phyloP scores from a whole-genome alignment of 2,888 invertebrate species.

The Podotricha telesiphe region DNA sequence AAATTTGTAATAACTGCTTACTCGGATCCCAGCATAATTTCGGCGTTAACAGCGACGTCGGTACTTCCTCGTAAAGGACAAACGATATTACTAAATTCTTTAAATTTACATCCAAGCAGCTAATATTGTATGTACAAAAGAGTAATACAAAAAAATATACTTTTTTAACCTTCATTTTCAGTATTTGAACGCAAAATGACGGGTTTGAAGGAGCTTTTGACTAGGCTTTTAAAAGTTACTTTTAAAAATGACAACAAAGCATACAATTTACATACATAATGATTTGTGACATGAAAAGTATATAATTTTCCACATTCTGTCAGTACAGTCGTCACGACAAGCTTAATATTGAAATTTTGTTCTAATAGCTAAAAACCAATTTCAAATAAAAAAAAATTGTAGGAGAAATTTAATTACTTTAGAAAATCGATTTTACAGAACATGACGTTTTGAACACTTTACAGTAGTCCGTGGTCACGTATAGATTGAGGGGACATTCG shows the following conservation, averaged over 20 bases:
- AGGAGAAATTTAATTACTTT: too few species aligned
- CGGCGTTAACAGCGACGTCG: conserved; percentile 60
- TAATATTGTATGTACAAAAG: conserved; percentile 1
- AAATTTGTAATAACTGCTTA: too few species aligned
- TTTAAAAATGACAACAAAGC: conserved; percentile 18
- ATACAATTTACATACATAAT: conserved; percentile 39
- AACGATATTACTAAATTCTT: conserved; percentile 51
- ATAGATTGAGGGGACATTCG: too few species aligned
- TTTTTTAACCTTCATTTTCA: conserved; percentile 33
- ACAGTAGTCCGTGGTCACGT: too few species aligned
- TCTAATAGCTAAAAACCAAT: too few species aligned
- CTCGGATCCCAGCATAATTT: conserved; percentile 64
- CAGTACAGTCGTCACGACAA: conserved; percentile 31
- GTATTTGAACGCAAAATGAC: not conserved
- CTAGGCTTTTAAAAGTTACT: conserved; percentile 1
- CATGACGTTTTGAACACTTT: too few species aligned
- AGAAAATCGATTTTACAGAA: too few species aligned
- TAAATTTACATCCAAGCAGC: conserved; percentile 28
- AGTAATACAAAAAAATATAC: conserved; percentile 26
- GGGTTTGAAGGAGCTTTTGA: not conserved
- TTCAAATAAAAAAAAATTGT: too few species aligned
- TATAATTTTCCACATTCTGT: conserved; percentile 31
- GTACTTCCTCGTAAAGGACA: conserved; percentile 55
- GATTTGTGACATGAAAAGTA: conserved; percentile 33
- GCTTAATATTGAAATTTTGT: too few species aligned